Evolutionary conservation across 2,113 vertebrate genomes (phyloP).

Genomic region (Vidua chalybeata): DNA sequence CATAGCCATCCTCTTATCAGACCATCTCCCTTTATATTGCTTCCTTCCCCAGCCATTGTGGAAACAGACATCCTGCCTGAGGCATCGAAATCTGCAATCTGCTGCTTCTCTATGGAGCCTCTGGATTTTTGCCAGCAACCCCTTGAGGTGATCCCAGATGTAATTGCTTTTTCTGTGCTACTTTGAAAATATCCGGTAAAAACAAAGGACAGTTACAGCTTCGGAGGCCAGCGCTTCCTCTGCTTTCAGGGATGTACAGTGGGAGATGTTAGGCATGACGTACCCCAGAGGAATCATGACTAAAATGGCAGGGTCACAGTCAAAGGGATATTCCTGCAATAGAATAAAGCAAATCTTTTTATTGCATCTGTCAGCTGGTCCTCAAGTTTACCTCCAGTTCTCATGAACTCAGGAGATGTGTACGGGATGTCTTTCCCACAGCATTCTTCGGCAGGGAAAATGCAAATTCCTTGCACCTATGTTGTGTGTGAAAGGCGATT

Average conservation of each 20-base stretch:
- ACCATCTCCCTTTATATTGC: conserved; percentile 24
- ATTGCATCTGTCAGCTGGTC: not conserved
- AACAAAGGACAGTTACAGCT: conserved; percentile 32
- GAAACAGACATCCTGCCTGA: conserved; percentile 56
- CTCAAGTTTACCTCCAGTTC: not conserved
- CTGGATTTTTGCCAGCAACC: conserved; percentile 27
- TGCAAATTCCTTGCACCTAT: not conserved
- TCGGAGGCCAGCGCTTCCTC: conserved; percentile 60
- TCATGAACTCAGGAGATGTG: not conserved
- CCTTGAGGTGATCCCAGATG: conserved; percentile 44
- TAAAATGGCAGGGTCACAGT: conserved; percentile 19
- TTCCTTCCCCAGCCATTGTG: conserved; percentile 52
- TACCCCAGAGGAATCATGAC: conserved; percentile 28
- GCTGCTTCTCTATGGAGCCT: not conserved
- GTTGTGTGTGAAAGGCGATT: not conserved
- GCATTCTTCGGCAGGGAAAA: not conserved
- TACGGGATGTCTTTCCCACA: not conserved
- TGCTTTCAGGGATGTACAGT: conserved; percentile 56
- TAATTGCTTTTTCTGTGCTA: conserved; percentile 25
- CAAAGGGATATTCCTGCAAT: conserved; percentile 44
- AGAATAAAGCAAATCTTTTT: conserved; percentile 14
- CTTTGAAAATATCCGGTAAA: conserved; percentile 50
- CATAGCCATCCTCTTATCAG: not conserved
- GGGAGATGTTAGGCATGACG: conserved; percentile 42
- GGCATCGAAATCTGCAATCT: conserved; percentile 40